Conservation (phyloP, 2,113 vertebrate genomes). For the Chloroceryle aenea region DNA sequence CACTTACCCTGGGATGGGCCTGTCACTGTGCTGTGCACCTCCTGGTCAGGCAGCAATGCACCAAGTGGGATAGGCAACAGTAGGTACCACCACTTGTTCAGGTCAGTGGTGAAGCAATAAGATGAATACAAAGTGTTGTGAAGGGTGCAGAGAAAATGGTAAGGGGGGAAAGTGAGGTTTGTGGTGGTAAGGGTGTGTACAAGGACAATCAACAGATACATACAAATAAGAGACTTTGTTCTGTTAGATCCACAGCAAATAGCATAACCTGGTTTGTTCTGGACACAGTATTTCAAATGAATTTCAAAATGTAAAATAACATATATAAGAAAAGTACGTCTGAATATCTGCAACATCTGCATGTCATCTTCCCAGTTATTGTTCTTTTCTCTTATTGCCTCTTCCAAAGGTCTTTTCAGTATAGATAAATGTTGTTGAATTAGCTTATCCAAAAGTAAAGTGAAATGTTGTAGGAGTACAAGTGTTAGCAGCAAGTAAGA, state of each 20-base stretch:
- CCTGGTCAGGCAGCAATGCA: background rate
- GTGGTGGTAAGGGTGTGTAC: background rate
- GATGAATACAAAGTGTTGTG: background rate
- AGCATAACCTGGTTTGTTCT: background rate
- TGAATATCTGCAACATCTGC: background rate
- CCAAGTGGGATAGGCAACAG: background rate
- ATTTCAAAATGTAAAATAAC: background rate
- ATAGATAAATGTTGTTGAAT: background rate
- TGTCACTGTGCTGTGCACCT: no score
- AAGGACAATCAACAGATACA: background rate
- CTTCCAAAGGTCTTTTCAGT: background rate
- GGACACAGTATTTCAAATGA: background rate
- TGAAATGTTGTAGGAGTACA: background rate
- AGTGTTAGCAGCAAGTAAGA: background rate
- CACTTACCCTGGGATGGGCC: accelerated
- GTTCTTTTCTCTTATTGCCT: background rate
- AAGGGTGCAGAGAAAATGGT: background rate
- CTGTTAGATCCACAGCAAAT: background rate
- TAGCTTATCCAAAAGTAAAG: background rate
- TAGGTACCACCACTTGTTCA: background rate
- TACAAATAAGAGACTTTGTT: background rate
- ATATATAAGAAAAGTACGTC: background rate
- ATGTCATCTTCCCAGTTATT: background rate
- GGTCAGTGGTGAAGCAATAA: background rate
- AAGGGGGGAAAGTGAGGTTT: background rate